Conservation (phyloP, 2,113 vertebrate genomes). For the Proterorhinus semilunaris region DNA sequence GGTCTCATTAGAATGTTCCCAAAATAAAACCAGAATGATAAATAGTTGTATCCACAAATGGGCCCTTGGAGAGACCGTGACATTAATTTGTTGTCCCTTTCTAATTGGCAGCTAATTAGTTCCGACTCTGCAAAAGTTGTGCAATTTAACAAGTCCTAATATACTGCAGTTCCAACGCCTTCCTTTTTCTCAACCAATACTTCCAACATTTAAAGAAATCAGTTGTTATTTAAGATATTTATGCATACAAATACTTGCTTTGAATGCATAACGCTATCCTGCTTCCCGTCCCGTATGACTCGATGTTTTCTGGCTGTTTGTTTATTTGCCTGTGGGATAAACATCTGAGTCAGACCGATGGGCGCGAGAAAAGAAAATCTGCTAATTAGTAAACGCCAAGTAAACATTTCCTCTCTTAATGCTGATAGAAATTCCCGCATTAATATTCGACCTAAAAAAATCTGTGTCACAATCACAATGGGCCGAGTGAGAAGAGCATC, state of each 20-base stretch:
- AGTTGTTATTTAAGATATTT: too few species aligned
- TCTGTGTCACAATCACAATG: background rate
- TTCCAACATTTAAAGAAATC: background rate
- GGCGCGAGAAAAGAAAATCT: conserved; percentile 13
- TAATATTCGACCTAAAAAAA: background rate
- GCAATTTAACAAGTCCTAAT: background rate
- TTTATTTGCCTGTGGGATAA: conserved; percentile 49
- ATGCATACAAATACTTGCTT: too few species aligned
- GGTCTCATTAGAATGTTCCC: background rate
- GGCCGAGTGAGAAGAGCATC: background rate
- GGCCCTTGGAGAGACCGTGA: background rate
- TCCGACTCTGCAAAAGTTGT: background rate
- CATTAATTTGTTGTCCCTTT: background rate
- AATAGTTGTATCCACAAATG: background rate
- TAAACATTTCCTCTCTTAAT: conserved; percentile 6
- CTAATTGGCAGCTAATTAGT: conserved; percentile 2
- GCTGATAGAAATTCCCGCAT: background rate
- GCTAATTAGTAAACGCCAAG: conserved; percentile 36
- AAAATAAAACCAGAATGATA: background rate
- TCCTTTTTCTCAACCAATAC: background rate
- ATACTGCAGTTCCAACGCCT: background rate
- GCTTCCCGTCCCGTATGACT: conserved; percentile 21
- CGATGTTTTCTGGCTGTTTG: conserved; percentile 25
- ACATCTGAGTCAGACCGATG: conserved; percentile 39
- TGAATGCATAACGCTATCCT: background rate